Base-by-base conservation (phyloP, 2,888 invertebrate species). In the Anarsia innoxiella region DNA sequence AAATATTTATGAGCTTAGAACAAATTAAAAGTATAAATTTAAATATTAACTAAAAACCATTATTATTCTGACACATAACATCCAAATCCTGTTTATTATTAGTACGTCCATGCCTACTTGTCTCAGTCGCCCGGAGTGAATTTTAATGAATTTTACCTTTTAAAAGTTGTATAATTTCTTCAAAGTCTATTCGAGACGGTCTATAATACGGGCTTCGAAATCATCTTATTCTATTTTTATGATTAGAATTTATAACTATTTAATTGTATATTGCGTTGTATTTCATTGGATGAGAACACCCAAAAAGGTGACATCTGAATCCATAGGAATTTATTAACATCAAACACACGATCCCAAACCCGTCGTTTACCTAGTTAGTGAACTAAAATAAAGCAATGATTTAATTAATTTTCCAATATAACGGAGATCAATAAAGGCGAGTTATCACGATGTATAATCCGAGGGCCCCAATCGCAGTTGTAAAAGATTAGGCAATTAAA, bases 401-500 rank as follows among this genome's bases (percentile, higher is more conserved):
- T 26, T 25, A 14, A 39, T 39, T 31, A 35, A 36, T 36, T 39
- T 34, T 34, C 37, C 48, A 48, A 49, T 44, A 43, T 49, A 42
- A 48, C 45, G 44, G 42, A 46, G 43, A 41, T 49, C 49, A 37
- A 43, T 49, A 42, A 51, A 50, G 45, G 51, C 39, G 48, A 5
- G 25, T 25, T 15, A 23, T 33, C 25, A 56, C 56, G 53, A 52
- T 47, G 51, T 48, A 57, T 53, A 56, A 50, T 53, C 44, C 29
- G 45, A 30, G 56, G 72, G 76, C 73, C 72, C 73, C 75, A 69
- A 69, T 63, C 48, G 61, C 46, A 51, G 62, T 60, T 53, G 56
- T 69, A 68, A 67, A 66, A 67, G 66, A 74, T 79, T 71, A 68
- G 69, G 66, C 61, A 71, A 80, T 80, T 80, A 80, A 76, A 73